A percentile compares a stretch with the other conserved stretches of the same genome.
phyloP scores from a whole-genome alignment of 1,140 invertebrate species.

The Coelopa frigida region DNA sequence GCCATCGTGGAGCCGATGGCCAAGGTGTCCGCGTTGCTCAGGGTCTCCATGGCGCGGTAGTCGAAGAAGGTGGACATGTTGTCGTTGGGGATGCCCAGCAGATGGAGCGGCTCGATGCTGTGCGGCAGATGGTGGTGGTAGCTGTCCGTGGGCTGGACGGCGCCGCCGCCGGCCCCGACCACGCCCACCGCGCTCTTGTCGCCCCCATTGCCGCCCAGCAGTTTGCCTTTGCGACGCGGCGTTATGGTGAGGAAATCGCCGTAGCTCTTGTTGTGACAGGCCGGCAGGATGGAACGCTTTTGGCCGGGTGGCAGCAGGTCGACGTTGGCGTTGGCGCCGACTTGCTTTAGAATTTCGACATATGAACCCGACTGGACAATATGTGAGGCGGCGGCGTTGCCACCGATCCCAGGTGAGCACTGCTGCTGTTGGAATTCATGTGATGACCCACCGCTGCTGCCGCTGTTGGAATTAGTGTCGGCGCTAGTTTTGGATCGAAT shows the following conservation, averaged over 20 bases:
- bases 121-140: conserved; percentile 22
- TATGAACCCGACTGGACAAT: conserved; percentile 27
- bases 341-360: conserved; percentile 27
- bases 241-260: conserved; percentile 24
- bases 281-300: conserved; percentile 2
- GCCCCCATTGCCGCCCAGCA: conserved; percentile 8
- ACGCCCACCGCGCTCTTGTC: conserved; percentile 11
- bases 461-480: conserved; percentile 27
- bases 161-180: not conserved
- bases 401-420: conserved; percentile 16
- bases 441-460: conserved; percentile 19
- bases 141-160: conserved; percentile 13
- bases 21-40: conserved; percentile 28
- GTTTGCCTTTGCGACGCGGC: conserved; percentile 21
- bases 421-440: no score
- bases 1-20: conserved; percentile 25
- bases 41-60: conserved; percentile 25
- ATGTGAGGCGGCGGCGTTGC: conserved; percentile 20
- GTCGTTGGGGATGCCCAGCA: conserved; percentile 19
- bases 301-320: not conserved
- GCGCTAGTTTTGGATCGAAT: conserved; percentile 25
- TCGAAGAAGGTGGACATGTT: conserved; percentile 17
- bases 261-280: conserved; percentile 24
- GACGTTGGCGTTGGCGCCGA: conserved; percentile 1
- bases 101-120: conserved; percentile 23